Evolutionary conservation across 2,888 invertebrate genomes (phyloP).

Genomic region (Proisotoma minuta): DNA sequence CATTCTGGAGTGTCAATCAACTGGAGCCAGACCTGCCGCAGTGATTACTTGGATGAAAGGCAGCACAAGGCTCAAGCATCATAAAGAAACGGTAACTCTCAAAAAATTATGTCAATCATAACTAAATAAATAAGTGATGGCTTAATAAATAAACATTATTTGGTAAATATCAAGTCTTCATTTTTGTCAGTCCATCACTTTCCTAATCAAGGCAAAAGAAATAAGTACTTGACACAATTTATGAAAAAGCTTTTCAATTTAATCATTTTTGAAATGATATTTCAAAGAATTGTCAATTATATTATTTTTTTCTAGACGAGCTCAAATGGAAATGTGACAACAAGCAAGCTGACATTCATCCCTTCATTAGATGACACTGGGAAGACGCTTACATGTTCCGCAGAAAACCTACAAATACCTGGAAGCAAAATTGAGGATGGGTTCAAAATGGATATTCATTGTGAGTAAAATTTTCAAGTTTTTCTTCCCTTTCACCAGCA

Average conservation of each 20-base stretch:
- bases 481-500: not conserved
- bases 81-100: slow-evolving; percentile 62
- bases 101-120: too few relatives aligned
- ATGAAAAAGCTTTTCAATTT: not conserved
- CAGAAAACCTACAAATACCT: slow-evolving; percentile 69
- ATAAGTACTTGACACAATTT: not conserved
- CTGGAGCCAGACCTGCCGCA: slow-evolving; percentile 71
- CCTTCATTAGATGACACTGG: slow-evolving; percentile 77
- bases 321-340: slow-evolving; percentile 69
- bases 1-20: slow-evolving; percentile 67
- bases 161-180: too few relatives aligned
- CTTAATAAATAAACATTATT: too few relatives aligned
- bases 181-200: too few relatives aligned
- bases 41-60: slow-evolving; percentile 74
- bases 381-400: slow-evolving; percentile 69
- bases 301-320: slow-evolving; percentile 30
- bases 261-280: too few relatives aligned
- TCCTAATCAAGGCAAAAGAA: too few relatives aligned
- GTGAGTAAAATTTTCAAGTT: slow-evolving; percentile 60
- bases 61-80: slow-evolving; percentile 62
- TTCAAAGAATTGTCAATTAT: too few relatives aligned
- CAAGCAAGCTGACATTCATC: slow-evolving; percentile 69
- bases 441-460: slow-evolving; percentile 76
- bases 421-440: slow-evolving; percentile 67
- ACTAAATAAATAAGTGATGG: too few relatives aligned